Base-by-base conservation (phyloP, 2,888 invertebrate genomes). In the Vanessa cardui region DNA sequence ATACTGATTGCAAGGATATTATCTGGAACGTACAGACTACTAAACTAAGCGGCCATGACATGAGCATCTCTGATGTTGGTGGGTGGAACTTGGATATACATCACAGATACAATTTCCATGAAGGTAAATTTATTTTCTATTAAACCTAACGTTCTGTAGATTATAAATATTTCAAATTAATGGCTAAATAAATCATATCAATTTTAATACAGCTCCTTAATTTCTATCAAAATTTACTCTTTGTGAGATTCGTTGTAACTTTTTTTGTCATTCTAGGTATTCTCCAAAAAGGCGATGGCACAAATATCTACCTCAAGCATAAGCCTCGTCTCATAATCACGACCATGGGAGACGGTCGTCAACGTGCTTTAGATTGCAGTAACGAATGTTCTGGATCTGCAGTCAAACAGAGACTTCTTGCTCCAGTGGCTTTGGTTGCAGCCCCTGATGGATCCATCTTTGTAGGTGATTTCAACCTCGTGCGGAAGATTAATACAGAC, bases 81-180 rank as follows among this genome's bases (percentile, higher is more conserved):
- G 98, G 98, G 16, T 99, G 99, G 99, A 99, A 99, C 87, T 93
- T 99, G 76, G 98, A 99, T 85, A 98, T 99, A 73, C 99, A 99
- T 91, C 99, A 99, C 83, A 95, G 99, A 77, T 99, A 99, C 86
- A 99, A 99, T 87, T 98, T 98, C 94, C 98, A 99, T 82, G 99
- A 99, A 93, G 99, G 97, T 96, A 86, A 79, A 71, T 77, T 54
- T 20, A 26, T 18, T 46, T 5, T 21, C 5, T 39, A 39, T 9
- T 12, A 39, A 39, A 39, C 3, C 4, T 39, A 39, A 39, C 12
- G 39, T 39, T 12, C 12, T 39, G 9, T 26, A 26, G 26, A 26
- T 39, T 39, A 1, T 2, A 39, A 9, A 39, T 4, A 39, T 4
- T 9, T 12, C 1, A 9, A 39, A 39, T 12, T 39, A 12, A 47